Evolutionary conservation across 1,140 invertebrate species (phyloP).

Genomic region (Ceratina australensis): DNA sequence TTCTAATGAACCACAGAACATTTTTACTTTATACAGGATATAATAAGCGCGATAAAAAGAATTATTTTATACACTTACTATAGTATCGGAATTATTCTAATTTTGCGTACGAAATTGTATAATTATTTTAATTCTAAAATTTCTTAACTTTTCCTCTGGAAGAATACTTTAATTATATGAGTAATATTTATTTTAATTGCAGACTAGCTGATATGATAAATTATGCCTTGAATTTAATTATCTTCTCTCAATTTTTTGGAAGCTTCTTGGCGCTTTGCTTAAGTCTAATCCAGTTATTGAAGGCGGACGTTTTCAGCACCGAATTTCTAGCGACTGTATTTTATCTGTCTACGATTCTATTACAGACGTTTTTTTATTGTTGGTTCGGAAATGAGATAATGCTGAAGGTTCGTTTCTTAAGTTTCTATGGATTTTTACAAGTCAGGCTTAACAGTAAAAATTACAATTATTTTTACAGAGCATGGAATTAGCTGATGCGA

Average conservation of each 20-base stretch:
- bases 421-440: no score
- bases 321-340: slow-evolving; percentile 30
- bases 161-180: not conserved
- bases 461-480: slow-evolving; percentile 12
- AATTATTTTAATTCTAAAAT: no score
- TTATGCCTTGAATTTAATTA: slow-evolving; percentile 30
- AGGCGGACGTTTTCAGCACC: slow-evolving; percentile 30
- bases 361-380: slow-evolving; percentile 59
- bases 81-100: no score
- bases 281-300: slow-evolving; percentile 54
- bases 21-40: no score
- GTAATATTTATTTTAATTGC: slow-evolving; percentile 3
- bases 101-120: no score
- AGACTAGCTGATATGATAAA: slow-evolving; percentile 55
- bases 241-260: slow-evolving; percentile 54
- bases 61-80: no score
- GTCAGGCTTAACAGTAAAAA: no score
- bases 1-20: no score
- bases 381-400: slow-evolving; percentile 60
- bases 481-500: not conserved
- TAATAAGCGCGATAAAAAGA: no score
- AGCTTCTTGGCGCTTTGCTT: slow-evolving; percentile 54
- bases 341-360: slow-evolving; percentile 42
- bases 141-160: no score
- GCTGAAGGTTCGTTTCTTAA: slow-evolving; percentile 41